Evolutionary conservation across 2,113 vertebrate species (phyloP).

Genomic region (Rana temporaria): DNA sequence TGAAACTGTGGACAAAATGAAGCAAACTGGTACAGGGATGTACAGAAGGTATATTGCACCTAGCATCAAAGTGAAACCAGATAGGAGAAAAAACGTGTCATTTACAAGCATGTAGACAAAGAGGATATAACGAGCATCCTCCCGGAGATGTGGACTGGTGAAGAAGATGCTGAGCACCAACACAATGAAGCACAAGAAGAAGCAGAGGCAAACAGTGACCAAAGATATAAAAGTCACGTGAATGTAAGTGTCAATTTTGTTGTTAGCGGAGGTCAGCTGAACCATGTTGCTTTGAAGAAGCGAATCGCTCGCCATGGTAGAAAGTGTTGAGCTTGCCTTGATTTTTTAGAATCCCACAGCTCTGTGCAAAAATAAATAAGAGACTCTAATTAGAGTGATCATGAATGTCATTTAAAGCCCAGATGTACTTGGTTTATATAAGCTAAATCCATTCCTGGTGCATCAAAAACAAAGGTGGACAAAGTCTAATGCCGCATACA

Average conservation of each 20-base stretch:
- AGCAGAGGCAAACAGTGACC: neutral
- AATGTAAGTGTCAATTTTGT: neutral
- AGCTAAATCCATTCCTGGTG: too few species aligned
- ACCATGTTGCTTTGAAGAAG: neutral
- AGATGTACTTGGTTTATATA: too few species aligned
- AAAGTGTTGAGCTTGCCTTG: neutral
- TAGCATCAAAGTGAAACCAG: neutral
- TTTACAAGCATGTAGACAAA: conserved; percentile 28
- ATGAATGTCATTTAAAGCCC: too few species aligned
- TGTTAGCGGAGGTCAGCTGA: neutral
- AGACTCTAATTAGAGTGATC: too few species aligned
- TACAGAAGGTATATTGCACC: neutral
- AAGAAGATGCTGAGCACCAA: conserved; percentile 18
- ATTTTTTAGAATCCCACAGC: too few species aligned
- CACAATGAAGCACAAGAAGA: conserved; percentile 7
- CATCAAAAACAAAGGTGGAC: too few species aligned
- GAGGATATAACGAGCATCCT: conserved; percentile 8
- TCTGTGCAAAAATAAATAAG: too few species aligned
- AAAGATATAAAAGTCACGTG: neutral
- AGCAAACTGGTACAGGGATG: neutral
- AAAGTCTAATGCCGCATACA: too few species aligned
- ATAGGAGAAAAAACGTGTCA: neutral
- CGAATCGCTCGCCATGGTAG: neutral
- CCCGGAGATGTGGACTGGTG: neutral
- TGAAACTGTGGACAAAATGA: neutral